Evolutionary conservation across 2,888 invertebrate species (phyloP).

Genomic region (Strigamia maritima): DNA sequence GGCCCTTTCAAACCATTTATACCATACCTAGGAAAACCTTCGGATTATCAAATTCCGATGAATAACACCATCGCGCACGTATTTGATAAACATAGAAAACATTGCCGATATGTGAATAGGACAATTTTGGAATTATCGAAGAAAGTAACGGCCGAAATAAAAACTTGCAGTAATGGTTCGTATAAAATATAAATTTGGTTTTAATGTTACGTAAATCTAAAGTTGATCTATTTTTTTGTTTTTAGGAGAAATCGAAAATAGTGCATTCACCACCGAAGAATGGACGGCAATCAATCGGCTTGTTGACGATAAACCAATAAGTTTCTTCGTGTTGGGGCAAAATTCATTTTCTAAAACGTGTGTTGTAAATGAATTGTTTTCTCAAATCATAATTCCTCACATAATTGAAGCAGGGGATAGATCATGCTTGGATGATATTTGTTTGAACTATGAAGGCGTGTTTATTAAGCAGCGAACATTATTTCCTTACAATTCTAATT

Average conservation of each 20-base stretch:
- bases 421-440: constrained; percentile 66
- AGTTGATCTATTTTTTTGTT: neutral
- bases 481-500: constrained; percentile 53
- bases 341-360: constrained; percentile 66
- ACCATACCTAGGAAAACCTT: no score
- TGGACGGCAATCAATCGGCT: constrained; percentile 49
- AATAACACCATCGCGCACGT: constrained; percentile 53
- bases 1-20: no score
- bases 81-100: constrained; percentile 60
- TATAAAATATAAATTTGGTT: neutral
- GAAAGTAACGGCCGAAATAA: constrained; percentile 61
- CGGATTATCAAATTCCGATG: no score
- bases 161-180: constrained; percentile 60
- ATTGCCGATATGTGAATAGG: constrained; percentile 59
- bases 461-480: constrained; percentile 50
- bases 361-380: constrained; percentile 69
- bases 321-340: constrained; percentile 71
- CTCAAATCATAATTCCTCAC: constrained; percentile 63
- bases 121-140: constrained; percentile 62
- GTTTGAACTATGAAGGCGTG: constrained; percentile 51
- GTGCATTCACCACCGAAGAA: constrained; percentile 47
- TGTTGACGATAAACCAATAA: constrained; percentile 59
- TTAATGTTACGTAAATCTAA: neutral
- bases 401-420: constrained; percentile 51
- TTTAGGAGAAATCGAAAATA: constrained; percentile 50